Evolutionary conservation across 2,797 vertebrate species (phyloP).

Genomic region (Sebastes itinus): DNA sequence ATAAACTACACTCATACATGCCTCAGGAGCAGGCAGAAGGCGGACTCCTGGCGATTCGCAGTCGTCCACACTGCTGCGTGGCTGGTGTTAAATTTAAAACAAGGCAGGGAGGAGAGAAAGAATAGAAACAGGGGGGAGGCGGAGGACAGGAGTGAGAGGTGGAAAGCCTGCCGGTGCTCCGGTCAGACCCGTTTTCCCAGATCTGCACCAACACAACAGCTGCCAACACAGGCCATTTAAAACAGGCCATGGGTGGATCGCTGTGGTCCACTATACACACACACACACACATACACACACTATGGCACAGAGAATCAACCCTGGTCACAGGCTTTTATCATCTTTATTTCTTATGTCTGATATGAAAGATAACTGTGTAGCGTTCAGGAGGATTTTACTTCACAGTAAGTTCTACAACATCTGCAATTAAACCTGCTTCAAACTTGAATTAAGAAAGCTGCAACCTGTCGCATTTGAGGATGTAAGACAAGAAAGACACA

Average conservation of each 20-base stretch:
- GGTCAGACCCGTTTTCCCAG: slow-evolving; percentile 48
- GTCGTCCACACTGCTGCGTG: background rate
- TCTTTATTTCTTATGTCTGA: background rate
- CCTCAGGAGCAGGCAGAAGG: background rate
- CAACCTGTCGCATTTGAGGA: background rate
- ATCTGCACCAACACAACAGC: background rate
- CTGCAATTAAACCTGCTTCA: background rate
- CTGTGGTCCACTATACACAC: background rate
- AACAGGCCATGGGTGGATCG: background rate
- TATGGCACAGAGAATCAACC: too few species aligned
- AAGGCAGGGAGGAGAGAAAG: slow-evolving; percentile 23
- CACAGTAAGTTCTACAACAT: background rate
- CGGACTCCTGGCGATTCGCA: background rate
- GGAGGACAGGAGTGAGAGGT: slow-evolving; percentile 23
- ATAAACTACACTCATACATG: background rate
- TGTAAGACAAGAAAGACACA: background rate
- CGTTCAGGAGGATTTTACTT: rapidly evolving
- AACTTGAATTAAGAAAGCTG: background rate
- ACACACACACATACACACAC: too few species aligned
- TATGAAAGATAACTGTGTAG: background rate
- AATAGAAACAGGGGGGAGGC: slow-evolving; percentile 38
- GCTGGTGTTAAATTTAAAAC: slow-evolving; percentile 15
- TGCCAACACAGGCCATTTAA: background rate
- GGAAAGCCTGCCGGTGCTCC: slow-evolving; percentile 2
- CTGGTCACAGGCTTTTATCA: background rate